phyloP scores from a whole-genome alignment of 2,113 vertebrate genomes.

The Gavia stellata region DNA sequence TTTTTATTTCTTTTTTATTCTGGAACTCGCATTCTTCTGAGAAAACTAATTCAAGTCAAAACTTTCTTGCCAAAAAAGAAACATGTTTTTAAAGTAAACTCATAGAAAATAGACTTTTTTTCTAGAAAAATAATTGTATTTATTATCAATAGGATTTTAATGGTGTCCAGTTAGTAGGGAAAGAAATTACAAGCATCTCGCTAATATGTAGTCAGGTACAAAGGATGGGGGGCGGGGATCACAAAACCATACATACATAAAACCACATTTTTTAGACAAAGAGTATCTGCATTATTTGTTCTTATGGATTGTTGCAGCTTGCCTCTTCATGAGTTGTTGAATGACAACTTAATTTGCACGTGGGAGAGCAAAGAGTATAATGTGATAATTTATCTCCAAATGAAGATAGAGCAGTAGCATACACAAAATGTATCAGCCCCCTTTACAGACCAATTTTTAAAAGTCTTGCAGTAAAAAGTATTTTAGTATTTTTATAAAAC shows the following conservation, averaged over 20 bases:
- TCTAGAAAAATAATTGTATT: background rate
- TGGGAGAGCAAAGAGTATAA: constrained; percentile 27
- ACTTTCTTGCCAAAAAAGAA: background rate
- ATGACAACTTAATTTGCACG: constrained; percentile 52
- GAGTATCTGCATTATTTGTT: background rate
- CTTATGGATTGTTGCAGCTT: background rate
- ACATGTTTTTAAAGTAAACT: background rate
- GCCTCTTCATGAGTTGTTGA: constrained; percentile 16
- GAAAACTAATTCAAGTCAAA: background rate
- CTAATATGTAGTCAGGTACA: background rate
- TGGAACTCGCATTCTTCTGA: background rate
- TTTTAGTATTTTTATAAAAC: background rate
- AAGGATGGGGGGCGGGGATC: background rate
- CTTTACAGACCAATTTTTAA: background rate
- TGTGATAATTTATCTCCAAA: constrained; percentile 10
- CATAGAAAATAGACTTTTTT: background rate
- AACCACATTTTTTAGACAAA: background rate
- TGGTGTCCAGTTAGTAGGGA: background rate
- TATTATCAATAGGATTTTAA: background rate
- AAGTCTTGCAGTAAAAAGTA: background rate
- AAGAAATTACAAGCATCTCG: background rate
- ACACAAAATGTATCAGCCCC: background rate
- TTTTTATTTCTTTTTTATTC: background rate
- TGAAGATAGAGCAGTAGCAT: background rate
- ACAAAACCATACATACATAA: background rate